Evolutionary conservation across 2,888 invertebrate species (phyloP).

Genomic region (Atethmia centrago): DNA sequence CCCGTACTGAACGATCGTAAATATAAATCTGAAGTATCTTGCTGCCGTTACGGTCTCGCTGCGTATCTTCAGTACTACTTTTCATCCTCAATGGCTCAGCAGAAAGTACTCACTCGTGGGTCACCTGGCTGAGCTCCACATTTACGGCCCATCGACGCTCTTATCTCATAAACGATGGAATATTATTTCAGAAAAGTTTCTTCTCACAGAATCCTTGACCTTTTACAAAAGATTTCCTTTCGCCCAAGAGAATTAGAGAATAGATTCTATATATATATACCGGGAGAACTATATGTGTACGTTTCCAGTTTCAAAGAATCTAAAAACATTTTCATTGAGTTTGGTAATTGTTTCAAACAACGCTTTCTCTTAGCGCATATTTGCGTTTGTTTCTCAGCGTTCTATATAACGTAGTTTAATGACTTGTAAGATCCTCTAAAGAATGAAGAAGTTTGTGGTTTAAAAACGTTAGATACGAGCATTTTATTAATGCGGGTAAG

Average conservation of each 20-base stretch:
- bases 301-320: conserved; percentile 39
- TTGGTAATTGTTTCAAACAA: conserved; percentile 46
- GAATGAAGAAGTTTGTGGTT: conserved; percentile 9
- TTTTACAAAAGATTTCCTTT: conserved; percentile 30
- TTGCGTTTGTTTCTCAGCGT: conserved; percentile 31
- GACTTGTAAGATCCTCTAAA: conserved; percentile 17
- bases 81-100: conserved; percentile 56
- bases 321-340: conserved; percentile 51
- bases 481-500: conserved; percentile 9
- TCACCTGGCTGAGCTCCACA: conserved; percentile 66
- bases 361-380: conserved; percentile 29
- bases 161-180: conserved; percentile 54
- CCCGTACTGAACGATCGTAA: conserved; percentile 60
- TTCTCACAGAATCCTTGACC: conserved; percentile 42
- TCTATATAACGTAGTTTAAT: conserved; percentile 20
- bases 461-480: neutral
- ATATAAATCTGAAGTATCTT: conserved; percentile 68
- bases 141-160: conserved; percentile 62
- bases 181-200: conserved; percentile 45
- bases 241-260: conserved; percentile 14
- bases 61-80: conserved; percentile 55
- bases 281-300: conserved; percentile 2
- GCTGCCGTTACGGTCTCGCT: conserved; percentile 45
- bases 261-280: conserved; percentile 23
- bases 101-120: conserved; percentile 61